Base-by-base conservation (phyloP, 2,113 vertebrate species). In the Erythrocercus mccallii region DNA sequence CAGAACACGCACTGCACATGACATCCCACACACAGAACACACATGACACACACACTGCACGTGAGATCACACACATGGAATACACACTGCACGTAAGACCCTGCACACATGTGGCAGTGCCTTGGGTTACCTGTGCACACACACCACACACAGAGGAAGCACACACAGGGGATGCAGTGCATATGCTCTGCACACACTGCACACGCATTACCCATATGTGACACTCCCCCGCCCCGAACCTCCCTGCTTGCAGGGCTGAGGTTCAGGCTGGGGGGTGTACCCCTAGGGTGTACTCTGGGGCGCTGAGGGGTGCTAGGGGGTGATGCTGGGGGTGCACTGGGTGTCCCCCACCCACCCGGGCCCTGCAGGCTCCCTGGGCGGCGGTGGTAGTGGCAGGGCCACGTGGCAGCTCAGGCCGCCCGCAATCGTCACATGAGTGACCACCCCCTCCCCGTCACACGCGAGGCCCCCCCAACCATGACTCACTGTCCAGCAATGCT, bases 291-390 rank as follows among this genome's bases (percentile, higher is more conserved):
- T 19, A 19, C 20, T 5, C 37, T 8, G 15, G 18, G 24, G 33
- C 8, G 7, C 38, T 28, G 14, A 14, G 15, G 57, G 27, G 10
- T 6, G 14, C 17, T 58, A 13, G 27, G 17, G 25, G 16, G 13
- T 25, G 42, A 50, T n/a, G 35, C 25, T 20, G 17, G 65, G 62
- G 79, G 30, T 17, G 12, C 50, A 0, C n/a, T 2, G 56, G 25
- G 27, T 21, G 50, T 54, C 53, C 53, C 56, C 68, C 54, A 24
- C 31, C 33, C 15, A 0, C 7, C 30, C 7, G 1, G 77, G 92
- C 22, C 90, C 92, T 5, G 28, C 91, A 54, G 91, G 95, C 85
- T 91, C 95, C 85, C 81, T 12, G n/a, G 93, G 90, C 1, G 3
- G 11, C 6, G 82, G 64, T 5, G 19, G 42, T 5, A 15, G 42